These are phyloP conservation scores for Pterostichus niger DNA, from an alignment of 2,888 invertebrate genomes.

Conservation along the genomic window DNA sequence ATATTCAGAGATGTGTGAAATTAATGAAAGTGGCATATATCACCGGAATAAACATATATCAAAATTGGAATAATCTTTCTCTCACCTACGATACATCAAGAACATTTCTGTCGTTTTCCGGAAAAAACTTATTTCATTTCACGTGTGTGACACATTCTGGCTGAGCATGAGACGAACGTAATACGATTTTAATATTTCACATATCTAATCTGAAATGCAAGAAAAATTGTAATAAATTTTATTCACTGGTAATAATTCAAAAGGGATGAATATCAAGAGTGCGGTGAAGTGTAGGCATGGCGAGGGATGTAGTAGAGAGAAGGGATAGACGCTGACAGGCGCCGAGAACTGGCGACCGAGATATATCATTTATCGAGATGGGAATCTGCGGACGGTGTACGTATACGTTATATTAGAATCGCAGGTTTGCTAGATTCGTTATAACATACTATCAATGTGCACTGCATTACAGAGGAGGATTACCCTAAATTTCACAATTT, in stretches of 20 bases:
- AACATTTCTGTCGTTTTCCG: background rate
- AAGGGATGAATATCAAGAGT: constrained; percentile 74
- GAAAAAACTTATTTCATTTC: constrained; percentile 55
- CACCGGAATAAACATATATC: constrained; percentile 1
- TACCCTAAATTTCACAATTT: too few species aligned
- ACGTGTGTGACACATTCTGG: constrained; percentile 51
- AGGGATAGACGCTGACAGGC: constrained; percentile 74
- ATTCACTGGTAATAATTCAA: constrained; percentile 76
- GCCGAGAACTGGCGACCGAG: constrained; percentile 69
- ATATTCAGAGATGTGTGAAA: constrained; percentile 20
- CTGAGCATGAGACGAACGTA: constrained; percentile 68
- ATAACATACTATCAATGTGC: background rate
- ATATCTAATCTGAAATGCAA: constrained; percentile 75
- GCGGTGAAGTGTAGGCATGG: constrained; percentile 42
- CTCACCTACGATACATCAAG: constrained; percentile 19
- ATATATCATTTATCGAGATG: constrained; percentile 76
- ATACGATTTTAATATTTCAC: constrained; percentile 75
- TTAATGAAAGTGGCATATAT: constrained; percentile 29
- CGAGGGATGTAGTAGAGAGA: constrained; percentile 54
- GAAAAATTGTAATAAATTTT: constrained; percentile 75
- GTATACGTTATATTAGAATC: constrained; percentile 20
- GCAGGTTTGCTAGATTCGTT: background rate
- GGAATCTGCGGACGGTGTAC: constrained; percentile 32
- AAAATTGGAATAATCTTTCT: constrained; percentile 26
- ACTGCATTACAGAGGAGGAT: too few species aligned